These are phyloP conservation scores for Nesoenas mayeri DNA, from an alignment of 2,113 vertebrate genomes.

Conservation along the genomic window DNA sequence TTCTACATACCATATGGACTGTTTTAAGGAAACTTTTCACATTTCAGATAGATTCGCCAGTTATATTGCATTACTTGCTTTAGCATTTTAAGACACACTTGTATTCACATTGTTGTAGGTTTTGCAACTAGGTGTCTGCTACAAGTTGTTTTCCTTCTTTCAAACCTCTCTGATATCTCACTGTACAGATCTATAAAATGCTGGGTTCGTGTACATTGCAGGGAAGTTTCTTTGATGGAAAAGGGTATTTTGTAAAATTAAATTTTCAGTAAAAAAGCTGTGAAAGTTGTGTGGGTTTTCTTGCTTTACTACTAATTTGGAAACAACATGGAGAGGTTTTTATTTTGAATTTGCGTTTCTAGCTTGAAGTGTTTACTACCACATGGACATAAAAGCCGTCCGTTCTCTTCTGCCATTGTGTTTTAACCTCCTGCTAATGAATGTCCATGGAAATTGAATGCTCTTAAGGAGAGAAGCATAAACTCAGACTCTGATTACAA, in stretches of 20 bases:
- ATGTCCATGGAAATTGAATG: constrained; percentile 56
- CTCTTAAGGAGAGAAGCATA: constrained; percentile 54
- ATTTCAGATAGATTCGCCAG: constrained; percentile 69
- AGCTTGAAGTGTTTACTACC: not conserved
- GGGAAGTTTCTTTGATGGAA: constrained; percentile 73
- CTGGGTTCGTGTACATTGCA: constrained; percentile 48
- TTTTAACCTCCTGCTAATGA: constrained; percentile 43
- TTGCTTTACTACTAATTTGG: constrained; percentile 39
- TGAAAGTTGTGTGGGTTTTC: constrained; percentile 57
- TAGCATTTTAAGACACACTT: constrained; percentile 73
- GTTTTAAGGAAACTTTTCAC: constrained; percentile 72
- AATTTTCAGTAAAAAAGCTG: constrained; percentile 77
- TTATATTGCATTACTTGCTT: constrained; percentile 73
- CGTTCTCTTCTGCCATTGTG: constrained; percentile 29
- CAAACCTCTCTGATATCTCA: constrained; percentile 57
- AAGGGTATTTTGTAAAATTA: constrained; percentile 80
- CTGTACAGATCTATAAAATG: constrained; percentile 60
- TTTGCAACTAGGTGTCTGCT: constrained; percentile 72
- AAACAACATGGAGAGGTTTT: constrained; percentile 27
- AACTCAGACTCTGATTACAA: constrained; percentile 56
- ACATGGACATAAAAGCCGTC: constrained; percentile 15
- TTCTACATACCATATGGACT: constrained; percentile 72
- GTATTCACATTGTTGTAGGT: constrained; percentile 67
- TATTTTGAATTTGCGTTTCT: constrained; percentile 1
- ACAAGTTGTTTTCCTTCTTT: constrained; percentile 62